A percentile compares a stretch with the other conserved stretches of the same genome.
Evolutionary conservation across 2,888 invertebrate genomes (phyloP).

Genomic region (Micropterix aruncella): DNA sequence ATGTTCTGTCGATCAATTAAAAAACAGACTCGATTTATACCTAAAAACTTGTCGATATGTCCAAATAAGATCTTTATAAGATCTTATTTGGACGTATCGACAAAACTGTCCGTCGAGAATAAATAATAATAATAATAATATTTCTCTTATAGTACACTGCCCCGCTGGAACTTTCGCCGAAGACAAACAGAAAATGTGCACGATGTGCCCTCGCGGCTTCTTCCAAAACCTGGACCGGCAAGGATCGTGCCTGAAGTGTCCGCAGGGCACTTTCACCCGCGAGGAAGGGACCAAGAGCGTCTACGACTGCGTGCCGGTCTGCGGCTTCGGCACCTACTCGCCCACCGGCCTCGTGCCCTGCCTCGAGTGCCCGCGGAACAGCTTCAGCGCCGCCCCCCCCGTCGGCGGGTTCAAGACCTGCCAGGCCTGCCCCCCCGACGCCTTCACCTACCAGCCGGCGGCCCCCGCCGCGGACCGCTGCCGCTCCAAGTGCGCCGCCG

Average conservation of each 20-base stretch:
- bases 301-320: constrained; percentile 82
- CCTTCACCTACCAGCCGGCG: constrained; percentile 85
- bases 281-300: constrained; percentile 82
- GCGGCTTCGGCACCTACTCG: constrained; percentile 92
- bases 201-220: constrained; percentile 80
- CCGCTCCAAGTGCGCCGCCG: constrained; percentile 77
- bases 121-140: no score
- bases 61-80: constrained; percentile 2
- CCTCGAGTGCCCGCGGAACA: constrained; percentile 85
- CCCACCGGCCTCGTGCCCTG: constrained; percentile 90
- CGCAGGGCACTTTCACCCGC: constrained; percentile 82
- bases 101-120: not conserved
- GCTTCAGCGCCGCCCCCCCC: constrained; percentile 78
- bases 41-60: no score
- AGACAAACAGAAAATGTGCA: constrained; percentile 81
- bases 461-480: constrained; percentile 72
- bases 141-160: constrained; percentile 65
- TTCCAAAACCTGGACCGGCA: constrained; percentile 89
- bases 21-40: no score
- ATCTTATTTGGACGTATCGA: constrained; percentile 2
- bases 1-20: no score
- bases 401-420: constrained; percentile 88
- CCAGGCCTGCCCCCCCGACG: constrained; percentile 79
- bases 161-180: constrained; percentile 92
- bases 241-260: constrained; percentile 81